Evolutionary conservation across 2,113 vertebrate species (phyloP).

Genomic region (Silurus meridionalis): DNA sequence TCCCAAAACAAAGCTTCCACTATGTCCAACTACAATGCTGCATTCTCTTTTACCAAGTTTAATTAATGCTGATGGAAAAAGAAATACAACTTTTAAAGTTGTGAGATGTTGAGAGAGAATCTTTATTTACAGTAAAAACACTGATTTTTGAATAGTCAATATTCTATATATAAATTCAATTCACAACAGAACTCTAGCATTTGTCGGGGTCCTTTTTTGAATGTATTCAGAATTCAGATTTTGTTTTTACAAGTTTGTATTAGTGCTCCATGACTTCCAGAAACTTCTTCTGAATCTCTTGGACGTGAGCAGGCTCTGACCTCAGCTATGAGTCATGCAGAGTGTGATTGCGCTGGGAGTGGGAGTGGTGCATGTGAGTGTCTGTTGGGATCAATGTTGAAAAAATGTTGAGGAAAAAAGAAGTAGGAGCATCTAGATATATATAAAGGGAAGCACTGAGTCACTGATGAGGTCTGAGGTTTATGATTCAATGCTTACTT

Average conservation of each 20-base stretch:
- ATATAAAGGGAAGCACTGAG: not conserved
- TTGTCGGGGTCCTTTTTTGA: not conserved
- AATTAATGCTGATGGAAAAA: constrained; percentile 16
- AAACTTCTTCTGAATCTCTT: not conserved
- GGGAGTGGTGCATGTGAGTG: constrained; percentile 1
- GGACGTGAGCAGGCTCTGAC: not conserved
- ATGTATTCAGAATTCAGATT: not conserved
- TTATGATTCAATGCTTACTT: constrained; percentile 21
- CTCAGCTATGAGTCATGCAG: constrained; percentile 20
- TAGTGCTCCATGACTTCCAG: not conserved
- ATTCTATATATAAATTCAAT: not conserved
- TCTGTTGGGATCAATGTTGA: constrained; percentile 23
- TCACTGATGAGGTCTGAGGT: constrained; percentile 21
- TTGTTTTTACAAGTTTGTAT: not conserved
- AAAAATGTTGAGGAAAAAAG: constrained; percentile 20
- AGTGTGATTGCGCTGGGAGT: not conserved
- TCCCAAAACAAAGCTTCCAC: constrained; percentile 38
- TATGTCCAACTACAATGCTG: constrained; percentile 42
- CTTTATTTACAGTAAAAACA: not conserved
- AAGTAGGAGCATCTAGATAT: constrained; percentile 13
- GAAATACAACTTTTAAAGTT: not conserved
- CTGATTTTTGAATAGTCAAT: not conserved
- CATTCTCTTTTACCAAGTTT: constrained; percentile 21
- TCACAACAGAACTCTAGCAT: not conserved
- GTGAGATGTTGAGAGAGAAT: not conserved